Evolutionary conservation across 2,113 vertebrate genomes (phyloP).

Genomic region (Australoheros scitulus): DNA sequence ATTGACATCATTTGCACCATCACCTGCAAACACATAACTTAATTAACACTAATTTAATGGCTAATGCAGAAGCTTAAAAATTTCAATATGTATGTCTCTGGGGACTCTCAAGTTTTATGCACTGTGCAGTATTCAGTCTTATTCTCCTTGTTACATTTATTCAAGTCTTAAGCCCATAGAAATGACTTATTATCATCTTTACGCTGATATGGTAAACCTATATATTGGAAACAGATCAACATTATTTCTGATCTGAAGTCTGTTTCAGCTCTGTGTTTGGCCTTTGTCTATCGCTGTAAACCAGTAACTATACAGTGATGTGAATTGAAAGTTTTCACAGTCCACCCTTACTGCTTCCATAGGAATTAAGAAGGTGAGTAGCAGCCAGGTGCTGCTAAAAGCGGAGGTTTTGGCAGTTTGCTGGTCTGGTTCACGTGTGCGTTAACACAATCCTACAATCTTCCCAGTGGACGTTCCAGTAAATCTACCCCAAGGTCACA

Average conservation of each 20-base stretch:
- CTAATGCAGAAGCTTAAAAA: not conserved
- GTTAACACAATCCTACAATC: not conserved
- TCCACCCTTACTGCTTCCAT: not conserved
- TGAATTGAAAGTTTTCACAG: not conserved
- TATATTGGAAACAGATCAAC: not conserved
- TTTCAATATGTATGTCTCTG: too few species aligned
- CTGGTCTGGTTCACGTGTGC: not conserved
- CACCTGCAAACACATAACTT: slow-evolving; percentile 80
- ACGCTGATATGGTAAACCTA: not conserved
- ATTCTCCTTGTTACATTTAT: not conserved
- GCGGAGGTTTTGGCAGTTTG: not conserved
- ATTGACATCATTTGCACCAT: slow-evolving; percentile 95
- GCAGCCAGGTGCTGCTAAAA: not conserved
- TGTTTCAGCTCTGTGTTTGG: not conserved
- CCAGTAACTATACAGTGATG: not conserved
- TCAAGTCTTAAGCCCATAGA: not conserved
- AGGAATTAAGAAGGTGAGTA: not conserved
- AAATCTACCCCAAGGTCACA: too few species aligned
- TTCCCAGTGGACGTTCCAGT: too few species aligned
- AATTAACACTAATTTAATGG: not conserved
- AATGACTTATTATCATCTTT: not conserved
- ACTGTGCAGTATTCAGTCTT: not conserved
- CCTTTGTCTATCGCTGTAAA: not conserved
- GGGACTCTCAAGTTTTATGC: not conserved
- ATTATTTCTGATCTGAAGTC: not conserved